Conservation (phyloP, 2,888 invertebrate species). For the Thera obeliscata region DNA sequence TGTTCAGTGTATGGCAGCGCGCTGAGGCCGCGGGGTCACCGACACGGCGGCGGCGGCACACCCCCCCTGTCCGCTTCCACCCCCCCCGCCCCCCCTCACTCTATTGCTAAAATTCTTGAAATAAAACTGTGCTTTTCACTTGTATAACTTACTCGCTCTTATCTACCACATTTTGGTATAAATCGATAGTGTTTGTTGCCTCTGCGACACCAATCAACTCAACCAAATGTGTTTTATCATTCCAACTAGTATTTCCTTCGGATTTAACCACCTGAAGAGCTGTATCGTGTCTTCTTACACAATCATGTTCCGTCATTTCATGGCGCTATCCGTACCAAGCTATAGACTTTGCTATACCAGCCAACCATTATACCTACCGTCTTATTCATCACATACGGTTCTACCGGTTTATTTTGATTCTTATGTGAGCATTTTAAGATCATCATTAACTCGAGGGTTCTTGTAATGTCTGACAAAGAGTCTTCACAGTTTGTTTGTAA, state of each 20-base stretch:
- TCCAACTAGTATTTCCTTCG: not conserved
- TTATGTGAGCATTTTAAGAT: too few species aligned
- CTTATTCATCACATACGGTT: too few species aligned
- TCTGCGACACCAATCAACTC: not conserved
- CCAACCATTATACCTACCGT: too few species aligned
- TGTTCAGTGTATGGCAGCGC: slow-evolving; percentile 48
- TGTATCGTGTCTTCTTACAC: not conserved
- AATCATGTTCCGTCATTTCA: not conserved
- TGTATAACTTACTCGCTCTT: slow-evolving; percentile 4
- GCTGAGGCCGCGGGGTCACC: slow-evolving; percentile 77
- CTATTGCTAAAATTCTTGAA: slow-evolving; percentile 52
- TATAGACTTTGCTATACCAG: not conserved
- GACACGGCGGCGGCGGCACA: slow-evolving; percentile 59
- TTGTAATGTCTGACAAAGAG: too few species aligned
- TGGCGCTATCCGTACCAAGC: not conserved
- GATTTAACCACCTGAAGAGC: not conserved
- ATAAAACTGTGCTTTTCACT: slow-evolving; percentile 24
- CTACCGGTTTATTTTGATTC: too few species aligned
- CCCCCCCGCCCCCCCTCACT: slow-evolving; percentile 49
- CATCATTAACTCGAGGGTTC: too few species aligned
- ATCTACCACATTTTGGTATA: slow-evolving; percentile 1
- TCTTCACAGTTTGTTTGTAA: too few species aligned
- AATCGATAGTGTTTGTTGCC: not conserved
- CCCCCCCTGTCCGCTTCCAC: slow-evolving; percentile 50
- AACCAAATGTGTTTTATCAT: not conserved